Evolutionary conservation across 2,888 invertebrate species (phyloP), one percentile per base, ranked within the genome.

Genomic region (Drosophila gaucha): DNA sequence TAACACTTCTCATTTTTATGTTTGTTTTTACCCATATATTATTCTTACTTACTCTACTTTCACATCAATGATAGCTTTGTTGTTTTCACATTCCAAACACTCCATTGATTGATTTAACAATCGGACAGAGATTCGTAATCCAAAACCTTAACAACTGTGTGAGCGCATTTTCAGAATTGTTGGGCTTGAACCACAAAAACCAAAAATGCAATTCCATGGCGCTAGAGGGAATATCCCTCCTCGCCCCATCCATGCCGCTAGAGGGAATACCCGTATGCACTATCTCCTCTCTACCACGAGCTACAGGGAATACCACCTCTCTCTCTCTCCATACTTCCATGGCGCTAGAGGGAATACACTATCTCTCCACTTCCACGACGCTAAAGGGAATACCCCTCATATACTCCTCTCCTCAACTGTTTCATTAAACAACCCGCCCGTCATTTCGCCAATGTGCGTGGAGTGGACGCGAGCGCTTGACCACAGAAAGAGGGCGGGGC

Each of bases 361-460:
- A 41, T 14, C 24, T 4, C 9, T 9, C 0, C 6, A 12, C 6
- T 3, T 20, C 0, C 20, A 20, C n/a, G 20, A 4, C 14, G 9
- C 24, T 14, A 9, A 2, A 24, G 41, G 24, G 41, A 41, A 24
- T 24, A 24, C 3, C 16, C 26, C 26, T 24, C 26, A 41, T 41
- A n/a, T 33, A 39, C 63, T 35, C 26, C 20, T 38, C 26, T 41
- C 16, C n/a, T 43, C 22, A 55, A 55, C 46, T 68, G 51, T 52
- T 71, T 68, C 49, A 62, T 51, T 74, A 74, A 74, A 26, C 30
- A 46, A 41, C 6, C 14, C 28, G 35, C 5, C 9, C 24, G 64
- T 22, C 35, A 58, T 44, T 67, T 49, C 9, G 52, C 16, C 58
- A 52, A n/a, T n/a, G 51, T 38, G 47, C 38, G 44, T 35, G 31